Evolutionary conservation across 2,797 vertebrate species (phyloP), one percentile per base, ranked within the genome.

Genomic region (Mallotus villosus): DNA sequence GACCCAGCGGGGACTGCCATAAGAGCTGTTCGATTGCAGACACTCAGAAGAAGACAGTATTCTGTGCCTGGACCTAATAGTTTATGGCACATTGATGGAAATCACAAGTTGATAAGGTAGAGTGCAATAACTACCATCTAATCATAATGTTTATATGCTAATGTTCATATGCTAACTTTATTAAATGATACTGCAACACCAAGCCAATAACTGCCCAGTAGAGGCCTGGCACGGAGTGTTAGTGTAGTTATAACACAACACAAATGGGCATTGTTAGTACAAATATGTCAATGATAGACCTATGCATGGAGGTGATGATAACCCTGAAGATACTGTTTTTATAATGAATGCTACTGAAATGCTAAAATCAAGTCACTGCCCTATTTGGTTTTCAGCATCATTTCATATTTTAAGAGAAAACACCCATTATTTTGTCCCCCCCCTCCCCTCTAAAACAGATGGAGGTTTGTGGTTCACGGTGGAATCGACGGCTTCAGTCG

Each of bases 281-380:
- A 12, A 53, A 53, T 6, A 53, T 53, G 19, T 53, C 51, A 53
- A 53, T 53, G 51, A 53, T 53, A 53, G 51, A 53, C 51, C 51
- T 11, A 53, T 53, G 51, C 51, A 5, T 53, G 51, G 51, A 53
- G 51, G 12, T 53, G 11, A 7, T 53, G 19, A 53, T 12, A 53
- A 53, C 51, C 51, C 51, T 53, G 11, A 19, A 6, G 51, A 4
- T 53, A 53, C 51, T 53, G 51, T 53, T 53, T 53, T 53, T 53
- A 53, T 53, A 53, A 19, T 53, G 51, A 53, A 53, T 53, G 51
- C 51, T 53, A 53, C 51, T 53, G 51, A 53, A 53, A 53, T 53
- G 51, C 51, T 27, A 53, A 53, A 5, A 7, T 53, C 51, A 53
- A 53, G 51, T 19, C 49, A 19, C 49, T 53, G 49, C 51, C 51